Evolutionary conservation across 1,140 invertebrate species (phyloP).

Genomic region (Orchesella cincta): DNA sequence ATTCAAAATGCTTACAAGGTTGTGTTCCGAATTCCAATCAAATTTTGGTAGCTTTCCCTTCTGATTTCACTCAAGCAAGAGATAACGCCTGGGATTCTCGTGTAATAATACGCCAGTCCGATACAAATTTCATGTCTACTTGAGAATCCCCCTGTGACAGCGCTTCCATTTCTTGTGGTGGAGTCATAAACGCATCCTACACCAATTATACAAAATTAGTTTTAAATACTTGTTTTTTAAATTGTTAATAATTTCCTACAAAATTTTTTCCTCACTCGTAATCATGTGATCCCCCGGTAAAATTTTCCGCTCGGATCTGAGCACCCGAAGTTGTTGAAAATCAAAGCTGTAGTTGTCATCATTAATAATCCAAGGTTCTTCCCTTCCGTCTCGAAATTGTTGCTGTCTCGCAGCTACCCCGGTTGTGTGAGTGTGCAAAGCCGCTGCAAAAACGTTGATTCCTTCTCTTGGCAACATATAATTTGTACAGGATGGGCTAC

Average conservation of each 20-base stretch:
- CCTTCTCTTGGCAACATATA: neutral
- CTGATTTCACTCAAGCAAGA: neutral
- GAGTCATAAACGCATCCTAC: slow-evolving; percentile 78
- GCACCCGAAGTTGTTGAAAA: slow-evolving; percentile 75
- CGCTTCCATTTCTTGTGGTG: slow-evolving; percentile 41
- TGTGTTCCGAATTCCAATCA: neutral
- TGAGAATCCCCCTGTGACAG: neutral
- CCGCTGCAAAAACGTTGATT: neutral
- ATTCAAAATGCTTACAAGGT: neutral
- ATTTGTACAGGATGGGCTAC: neutral
- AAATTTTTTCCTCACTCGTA: too few species aligned
- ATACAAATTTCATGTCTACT: slow-evolving; percentile 1
- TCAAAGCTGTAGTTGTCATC: slow-evolving; percentile 80
- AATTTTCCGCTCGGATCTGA: slow-evolving; percentile 71
- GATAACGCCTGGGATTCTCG: neutral
- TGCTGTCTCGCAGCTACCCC: neutral
- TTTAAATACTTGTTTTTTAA: too few species aligned
- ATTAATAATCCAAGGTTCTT: slow-evolving; percentile 53
- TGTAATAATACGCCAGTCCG: neutral
- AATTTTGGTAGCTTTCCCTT: neutral
- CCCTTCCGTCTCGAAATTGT: neutral
- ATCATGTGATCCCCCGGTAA: slow-evolving; percentile 75
- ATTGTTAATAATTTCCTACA: too few species aligned
- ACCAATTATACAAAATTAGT: too few species aligned
- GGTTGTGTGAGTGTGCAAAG: neutral